These are phyloP conservation scores for Herpailurus yagouaroundi DNA, from an alignment of 2,113 vertebrate genomes.

Conservation along the genomic window DNA sequence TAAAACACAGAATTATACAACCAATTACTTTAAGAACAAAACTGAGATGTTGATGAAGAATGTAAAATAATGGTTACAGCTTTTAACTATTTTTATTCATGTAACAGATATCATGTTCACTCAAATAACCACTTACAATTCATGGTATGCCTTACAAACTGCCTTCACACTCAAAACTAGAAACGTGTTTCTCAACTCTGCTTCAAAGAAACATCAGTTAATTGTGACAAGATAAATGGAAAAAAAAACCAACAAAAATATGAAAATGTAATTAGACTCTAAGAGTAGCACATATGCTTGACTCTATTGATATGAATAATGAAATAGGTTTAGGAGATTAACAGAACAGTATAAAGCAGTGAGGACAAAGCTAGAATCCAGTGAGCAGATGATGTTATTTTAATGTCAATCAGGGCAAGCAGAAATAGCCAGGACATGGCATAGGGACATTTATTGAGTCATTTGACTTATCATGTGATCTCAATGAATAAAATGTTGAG, in stretches of 20 bases:
- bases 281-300: not conserved
- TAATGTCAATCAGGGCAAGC: not conserved
- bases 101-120: not conserved
- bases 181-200: not conserved
- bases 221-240: not conserved
- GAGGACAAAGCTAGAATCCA: not conserved
- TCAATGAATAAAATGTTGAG: not conserved
- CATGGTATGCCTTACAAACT: not conserved
- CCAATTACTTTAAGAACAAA: not conserved
- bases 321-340: conserved; percentile 48
- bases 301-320: conserved; percentile 33
- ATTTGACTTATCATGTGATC: not conserved
- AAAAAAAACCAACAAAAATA: not conserved
- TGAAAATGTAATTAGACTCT: conserved; percentile 3
- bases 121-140: not conserved
- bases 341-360: not conserved
- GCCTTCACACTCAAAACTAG: not conserved
- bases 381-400: conserved; percentile 15
- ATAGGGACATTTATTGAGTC: not conserved
- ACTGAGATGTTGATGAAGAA: not conserved
- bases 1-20: not conserved
- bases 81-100: not conserved
- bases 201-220: not conserved
- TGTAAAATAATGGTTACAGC: not conserved
- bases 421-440: not conserved